phyloP scores from a whole-genome alignment of 2,888 invertebrate genomes.

The Drosophila affinis region DNA sequence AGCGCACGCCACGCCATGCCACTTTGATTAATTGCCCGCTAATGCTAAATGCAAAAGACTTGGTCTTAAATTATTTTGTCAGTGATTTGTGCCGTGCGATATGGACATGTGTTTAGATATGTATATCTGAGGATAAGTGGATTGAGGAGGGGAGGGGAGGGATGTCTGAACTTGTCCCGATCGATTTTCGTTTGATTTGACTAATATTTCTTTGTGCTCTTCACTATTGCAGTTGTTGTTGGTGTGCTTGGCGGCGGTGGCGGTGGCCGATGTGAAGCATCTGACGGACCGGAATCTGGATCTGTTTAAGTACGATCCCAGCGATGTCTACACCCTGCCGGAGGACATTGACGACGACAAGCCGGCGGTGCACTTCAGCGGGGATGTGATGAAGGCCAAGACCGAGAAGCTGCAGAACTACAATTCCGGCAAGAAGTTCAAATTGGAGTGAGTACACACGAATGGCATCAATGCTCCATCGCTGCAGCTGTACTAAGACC shows the following conservation, averaged over 20 bases:
- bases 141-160: no score
- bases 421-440: conserved; percentile 82
- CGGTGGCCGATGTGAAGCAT: conserved; percentile 78
- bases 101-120: not conserved
- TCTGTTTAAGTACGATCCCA: conserved; percentile 82
- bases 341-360: conserved; percentile 83
- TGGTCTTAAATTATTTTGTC: conserved; percentile 18
- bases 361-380: conserved; percentile 80
- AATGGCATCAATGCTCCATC: not conserved
- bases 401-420: conserved; percentile 79
- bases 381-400: conserved; percentile 82
- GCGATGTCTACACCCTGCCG: conserved; percentile 82
- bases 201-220: conserved; percentile 21
- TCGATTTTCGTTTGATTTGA: conserved; percentile 41
- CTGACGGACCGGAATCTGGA: conserved; percentile 79
- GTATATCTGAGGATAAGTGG: not conserved
- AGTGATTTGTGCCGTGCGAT: conserved; percentile 41
- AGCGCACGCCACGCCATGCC: conserved; percentile 43
- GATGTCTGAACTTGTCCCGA: not conserved
- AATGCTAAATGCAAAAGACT: conserved; percentile 27
- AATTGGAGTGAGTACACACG: conserved; percentile 78
- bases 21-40: conserved; percentile 64
- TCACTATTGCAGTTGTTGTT: conserved; percentile 55
- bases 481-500: not conserved
- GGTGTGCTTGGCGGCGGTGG: conserved; percentile 71